Base-by-base conservation (phyloP, 2,888 invertebrate species). In the Ennomos erosarius region DNA sequence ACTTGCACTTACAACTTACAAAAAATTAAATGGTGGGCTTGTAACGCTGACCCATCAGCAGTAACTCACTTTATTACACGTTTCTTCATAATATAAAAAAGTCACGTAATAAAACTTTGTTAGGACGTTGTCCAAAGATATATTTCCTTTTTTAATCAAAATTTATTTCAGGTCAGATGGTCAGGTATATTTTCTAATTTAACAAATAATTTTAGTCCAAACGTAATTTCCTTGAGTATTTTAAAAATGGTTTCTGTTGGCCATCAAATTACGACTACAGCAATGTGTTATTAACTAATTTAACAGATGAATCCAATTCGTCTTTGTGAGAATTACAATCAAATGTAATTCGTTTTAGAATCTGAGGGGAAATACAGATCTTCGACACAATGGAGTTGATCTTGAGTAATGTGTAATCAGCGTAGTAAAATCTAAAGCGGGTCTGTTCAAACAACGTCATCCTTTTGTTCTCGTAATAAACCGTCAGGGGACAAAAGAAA, bases 401-500 rank as follows among this genome's bases (percentile, higher is more conserved):
- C 82, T 84, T 82, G 84, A 84, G 81, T 84, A 83, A 86, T 83
- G 78, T 81, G 79, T 82, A 83, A 87, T 88, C 85, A 83, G 81
- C 74, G 80, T 81, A 79, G 81, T 81, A 80, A 84, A 84, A 87
- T 84, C 85, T 84, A 79, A 82, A 87, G 82, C 79, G 85, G 82
- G 79, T 81, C 80, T 78, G 79, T 76, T 85, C 84, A 80, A 83
- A 85, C 80, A 82, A 77, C 79, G 81, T 80, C 80, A 81, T 76
- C 80, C 85, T 83, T 82, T 88, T 87, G 88, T 88, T 87, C 87
- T 84, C 84, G 72, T 87, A 87, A 87, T 88, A 88, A 88, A 87
- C 85, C 84, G 85, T 84, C 85, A 83, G 78, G 74, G 74, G 71
- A 87, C 87, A 88, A 88, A 87, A 87, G 87, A 87, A 87, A 84